phyloP scores from a whole-genome alignment of 2,888 invertebrate species.

The Herminia tarsipennalis region DNA sequence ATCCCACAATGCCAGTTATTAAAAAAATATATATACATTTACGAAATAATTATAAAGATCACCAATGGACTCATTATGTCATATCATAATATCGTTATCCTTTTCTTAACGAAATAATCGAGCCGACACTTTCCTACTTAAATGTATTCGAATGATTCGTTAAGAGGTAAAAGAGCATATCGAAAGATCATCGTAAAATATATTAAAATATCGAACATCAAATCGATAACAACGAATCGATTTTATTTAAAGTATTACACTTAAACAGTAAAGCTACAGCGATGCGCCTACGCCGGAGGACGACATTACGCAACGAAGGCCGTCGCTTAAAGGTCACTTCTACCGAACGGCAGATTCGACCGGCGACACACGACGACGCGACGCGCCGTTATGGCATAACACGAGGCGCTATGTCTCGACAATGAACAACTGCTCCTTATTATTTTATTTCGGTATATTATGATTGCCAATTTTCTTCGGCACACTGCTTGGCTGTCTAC shows the following conservation, averaged over 20 bases:
- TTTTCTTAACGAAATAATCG: no score
- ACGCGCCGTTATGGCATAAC: constrained; percentile 24
- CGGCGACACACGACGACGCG: constrained; percentile 12
- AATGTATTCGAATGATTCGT: no score
- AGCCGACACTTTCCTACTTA: no score
- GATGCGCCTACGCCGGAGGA: constrained; percentile 44
- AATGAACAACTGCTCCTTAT: background rate
- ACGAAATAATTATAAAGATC: no score
- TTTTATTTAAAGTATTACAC: constrained; percentile 21
- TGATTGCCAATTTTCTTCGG: no score
- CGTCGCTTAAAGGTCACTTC: constrained; percentile 48
- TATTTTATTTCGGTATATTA: background rate
- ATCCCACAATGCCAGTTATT: no score
- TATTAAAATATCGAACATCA: constrained; percentile 10
- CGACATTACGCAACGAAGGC: constrained; percentile 52
- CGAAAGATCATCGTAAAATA: constrained; percentile 1
- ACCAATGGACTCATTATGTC: no score
- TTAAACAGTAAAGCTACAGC: constrained; percentile 30
- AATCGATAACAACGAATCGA: constrained; percentile 22
- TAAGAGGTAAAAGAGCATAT: no score
- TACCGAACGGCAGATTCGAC: constrained; percentile 31
- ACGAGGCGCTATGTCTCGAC: background rate
- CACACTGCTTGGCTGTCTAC: no score
- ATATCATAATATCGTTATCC: no score
- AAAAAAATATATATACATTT: no score